phyloP scores from a whole-genome alignment of 2,113 vertebrate species.

The Rhabdomys dilectus region DNA sequence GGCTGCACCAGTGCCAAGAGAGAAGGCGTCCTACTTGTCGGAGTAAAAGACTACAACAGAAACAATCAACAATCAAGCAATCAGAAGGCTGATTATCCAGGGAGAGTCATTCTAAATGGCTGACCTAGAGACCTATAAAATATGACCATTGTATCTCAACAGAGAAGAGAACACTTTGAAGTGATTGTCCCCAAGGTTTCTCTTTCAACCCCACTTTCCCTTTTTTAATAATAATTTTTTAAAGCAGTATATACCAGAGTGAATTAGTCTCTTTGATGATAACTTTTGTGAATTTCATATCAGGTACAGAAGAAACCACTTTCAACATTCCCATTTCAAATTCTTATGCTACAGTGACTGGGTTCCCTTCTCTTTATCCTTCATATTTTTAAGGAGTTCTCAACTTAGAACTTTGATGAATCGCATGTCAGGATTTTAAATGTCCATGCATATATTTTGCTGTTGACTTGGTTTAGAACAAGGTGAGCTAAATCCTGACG shows the following conservation, averaged over 20 bases:
- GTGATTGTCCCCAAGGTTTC: neutral
- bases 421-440: neutral
- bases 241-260: neutral
- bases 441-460: neutral
- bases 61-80: slow-evolving; percentile 59
- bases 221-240: neutral
- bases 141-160: neutral
- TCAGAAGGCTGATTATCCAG: slow-evolving; percentile 48
- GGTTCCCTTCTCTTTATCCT: neutral
- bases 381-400: neutral
- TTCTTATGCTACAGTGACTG: neutral
- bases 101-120: slow-evolving; percentile 55
- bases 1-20: slow-evolving; percentile 41
- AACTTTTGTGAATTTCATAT: slow-evolving; percentile 44
- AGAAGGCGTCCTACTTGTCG: slow-evolving; percentile 55
- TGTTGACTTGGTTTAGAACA: neutral
- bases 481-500: neutral
- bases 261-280: slow-evolving; percentile 33
- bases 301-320: neutral
- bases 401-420: neutral
- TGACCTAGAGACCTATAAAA: neutral
- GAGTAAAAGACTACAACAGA: slow-evolving; percentile 49
- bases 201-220: neutral
- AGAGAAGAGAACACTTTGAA: slow-evolving; percentile 48
- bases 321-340: neutral